Percentiles rank a stretch among this genome's conserved stretches.
Conservation (phyloP, 2,888 invertebrate genomes). For the Metacarcinus magister region DNA sequence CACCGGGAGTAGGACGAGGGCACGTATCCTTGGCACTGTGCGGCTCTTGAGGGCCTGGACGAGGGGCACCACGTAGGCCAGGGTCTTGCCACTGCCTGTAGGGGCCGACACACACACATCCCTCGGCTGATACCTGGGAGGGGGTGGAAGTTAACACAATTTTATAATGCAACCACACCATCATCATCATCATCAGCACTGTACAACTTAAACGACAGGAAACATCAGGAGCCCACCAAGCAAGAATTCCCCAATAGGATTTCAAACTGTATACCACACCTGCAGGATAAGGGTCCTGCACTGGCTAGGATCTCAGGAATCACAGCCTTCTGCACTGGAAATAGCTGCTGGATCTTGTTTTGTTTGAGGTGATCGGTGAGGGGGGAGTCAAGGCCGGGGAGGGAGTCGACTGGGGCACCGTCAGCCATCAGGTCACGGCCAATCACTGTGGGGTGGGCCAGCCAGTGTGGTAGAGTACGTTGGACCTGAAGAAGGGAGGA, state of each 20-base stretch:
- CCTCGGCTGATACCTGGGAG: constrained; percentile 88
- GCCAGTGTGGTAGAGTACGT: constrained; percentile 93
- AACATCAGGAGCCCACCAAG: not conserved
- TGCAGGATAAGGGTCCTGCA: constrained; percentile 64
- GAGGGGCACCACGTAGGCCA: constrained; percentile 96
- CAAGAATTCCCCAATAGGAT: not conserved
- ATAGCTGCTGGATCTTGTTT: constrained; percentile 90
- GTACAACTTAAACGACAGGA: no score
- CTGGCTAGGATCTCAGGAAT: constrained; percentile 90
- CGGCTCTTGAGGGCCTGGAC: constrained; percentile 88
- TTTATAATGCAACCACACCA: no score
- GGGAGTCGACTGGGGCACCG: constrained; percentile 31
- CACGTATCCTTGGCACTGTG: constrained; percentile 89
- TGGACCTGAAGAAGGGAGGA: constrained; percentile 83
- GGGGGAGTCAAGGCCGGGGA: constrained; percentile 61
- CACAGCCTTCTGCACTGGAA: constrained; percentile 93
- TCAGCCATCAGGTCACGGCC: constrained; percentile 88
- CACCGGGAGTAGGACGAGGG: constrained; percentile 96
- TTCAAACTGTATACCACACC: not conserved
- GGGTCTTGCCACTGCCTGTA: constrained; percentile 98
- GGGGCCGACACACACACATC: constrained; percentile 99
- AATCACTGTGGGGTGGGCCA: constrained; percentile 91
- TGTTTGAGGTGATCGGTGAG: constrained; percentile 87
- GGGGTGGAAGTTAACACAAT: not conserved
- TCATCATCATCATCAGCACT: not conserved